Conservation (phyloP, 2,888 invertebrate genomes). For the Synanthedon andrenaeformis region DNA sequence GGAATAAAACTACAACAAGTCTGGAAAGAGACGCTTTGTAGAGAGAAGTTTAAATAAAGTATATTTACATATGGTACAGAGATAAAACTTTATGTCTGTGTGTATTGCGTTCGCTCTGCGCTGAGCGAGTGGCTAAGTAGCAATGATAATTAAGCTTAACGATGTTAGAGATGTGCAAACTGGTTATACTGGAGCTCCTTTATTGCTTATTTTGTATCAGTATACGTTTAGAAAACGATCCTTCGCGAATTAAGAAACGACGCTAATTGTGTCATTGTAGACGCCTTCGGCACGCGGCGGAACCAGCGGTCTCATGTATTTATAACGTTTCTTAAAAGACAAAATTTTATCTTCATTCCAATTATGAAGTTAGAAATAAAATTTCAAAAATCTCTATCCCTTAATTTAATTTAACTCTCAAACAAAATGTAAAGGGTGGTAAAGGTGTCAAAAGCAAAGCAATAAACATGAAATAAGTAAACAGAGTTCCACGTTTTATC, state of each 20-base stretch:
- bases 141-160: slow-evolving; percentile 60
- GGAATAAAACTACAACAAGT: too few relatives aligned
- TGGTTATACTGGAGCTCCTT: slow-evolving; percentile 45
- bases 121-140: slow-evolving; percentile 37
- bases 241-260: slow-evolving; percentile 49
- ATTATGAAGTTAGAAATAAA: too few relatives aligned
- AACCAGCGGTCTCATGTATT: slow-evolving; percentile 1
- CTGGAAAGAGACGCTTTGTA: too few relatives aligned
- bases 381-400: too few relatives aligned
- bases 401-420: too few relatives aligned
- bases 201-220: slow-evolving; percentile 54
- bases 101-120: slow-evolving; percentile 14
- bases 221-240: slow-evolving; percentile 45
- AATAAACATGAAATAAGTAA: too few relatives aligned
- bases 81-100: slow-evolving; percentile 12
- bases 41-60: too few relatives aligned
- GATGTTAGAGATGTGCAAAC: slow-evolving; percentile 54
- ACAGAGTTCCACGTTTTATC: too few relatives aligned
- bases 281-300: slow-evolving; percentile 20
- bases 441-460: too few relatives aligned
- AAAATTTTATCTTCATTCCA: too few relatives aligned
- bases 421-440: too few relatives aligned
- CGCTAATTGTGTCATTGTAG: slow-evolving; percentile 33
- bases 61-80: neutral
- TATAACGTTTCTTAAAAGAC: too few relatives aligned